Conservation (phyloP, 1,140 invertebrate genomes). For the Acromyrmex heyeri region DNA sequence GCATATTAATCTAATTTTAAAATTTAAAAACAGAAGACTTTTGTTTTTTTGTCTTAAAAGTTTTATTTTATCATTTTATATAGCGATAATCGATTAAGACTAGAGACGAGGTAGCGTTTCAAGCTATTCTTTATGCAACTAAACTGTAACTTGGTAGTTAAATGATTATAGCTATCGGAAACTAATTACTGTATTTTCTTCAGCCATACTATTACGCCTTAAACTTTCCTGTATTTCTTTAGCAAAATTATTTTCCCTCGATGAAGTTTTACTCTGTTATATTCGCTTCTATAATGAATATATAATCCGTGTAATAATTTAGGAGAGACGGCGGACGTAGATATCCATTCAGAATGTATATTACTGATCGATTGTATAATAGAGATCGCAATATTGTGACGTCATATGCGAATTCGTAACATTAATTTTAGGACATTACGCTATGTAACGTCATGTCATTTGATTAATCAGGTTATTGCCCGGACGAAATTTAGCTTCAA, state of each 20-base stretch:
- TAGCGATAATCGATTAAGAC: background rate
- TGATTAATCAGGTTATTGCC: background rate
- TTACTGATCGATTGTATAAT: background rate
- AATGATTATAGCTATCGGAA: background rate
- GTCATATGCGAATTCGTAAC: background rate
- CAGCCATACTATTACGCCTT: background rate
- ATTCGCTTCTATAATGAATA: background rate
- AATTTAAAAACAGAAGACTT: background rate
- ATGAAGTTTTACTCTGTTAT: background rate
- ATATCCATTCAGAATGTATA: background rate
- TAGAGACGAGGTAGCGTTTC: background rate
- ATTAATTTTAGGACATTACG: background rate
- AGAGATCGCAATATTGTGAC: constrained; percentile 3
- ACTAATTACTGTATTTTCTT: background rate
- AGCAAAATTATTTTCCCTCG: constrained; percentile 6
- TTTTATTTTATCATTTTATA: constrained; percentile 1
- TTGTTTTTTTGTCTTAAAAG: background rate
- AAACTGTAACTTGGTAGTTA: background rate
- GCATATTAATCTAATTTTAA: background rate
- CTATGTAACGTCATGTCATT: background rate
- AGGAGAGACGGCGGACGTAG: background rate
- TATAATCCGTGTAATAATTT: constrained; percentile 37
- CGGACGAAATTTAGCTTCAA: constrained; percentile 6
- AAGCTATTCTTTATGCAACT: background rate
- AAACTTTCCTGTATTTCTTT: background rate